These are phyloP conservation scores for Drosophila burlai DNA, from an alignment of 1,140 invertebrate genomes.

Conservation along the genomic window DNA sequence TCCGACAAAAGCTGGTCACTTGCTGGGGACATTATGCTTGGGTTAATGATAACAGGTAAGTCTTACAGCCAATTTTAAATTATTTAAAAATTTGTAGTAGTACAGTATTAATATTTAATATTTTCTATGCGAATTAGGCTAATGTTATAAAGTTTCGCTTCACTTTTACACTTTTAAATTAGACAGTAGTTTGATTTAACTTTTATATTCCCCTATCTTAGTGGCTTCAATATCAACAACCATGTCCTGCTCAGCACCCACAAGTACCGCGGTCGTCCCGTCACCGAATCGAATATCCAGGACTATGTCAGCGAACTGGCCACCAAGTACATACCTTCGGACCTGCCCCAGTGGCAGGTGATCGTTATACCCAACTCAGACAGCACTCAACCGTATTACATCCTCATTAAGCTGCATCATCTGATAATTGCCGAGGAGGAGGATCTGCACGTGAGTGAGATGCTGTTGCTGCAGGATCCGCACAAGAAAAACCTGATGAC, in stretches of 20 bases:
- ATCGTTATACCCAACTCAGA: constrained; percentile 88
- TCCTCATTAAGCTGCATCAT: constrained; percentile 92
- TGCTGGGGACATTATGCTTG: constrained; percentile 90
- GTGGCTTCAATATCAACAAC: constrained; percentile 89
- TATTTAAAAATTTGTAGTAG: neutral
- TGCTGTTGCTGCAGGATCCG: constrained; percentile 87
- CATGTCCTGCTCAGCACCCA: constrained; percentile 88
- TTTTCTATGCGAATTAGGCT: neutral
- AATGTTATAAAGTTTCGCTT: too few relatives aligned
- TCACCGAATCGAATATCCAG: constrained; percentile 91
- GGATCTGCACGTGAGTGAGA: constrained; percentile 90
- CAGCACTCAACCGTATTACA: constrained; percentile 86
- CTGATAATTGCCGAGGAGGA: constrained; percentile 89
- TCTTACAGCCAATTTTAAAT: too few relatives aligned
- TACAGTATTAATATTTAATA: neutral
- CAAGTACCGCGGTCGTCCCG: constrained; percentile 88
- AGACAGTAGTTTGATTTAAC: too few relatives aligned
- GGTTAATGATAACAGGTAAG: constrained; percentile 85
- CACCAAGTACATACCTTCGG: constrained; percentile 90
- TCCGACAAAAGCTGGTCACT: constrained; percentile 87
- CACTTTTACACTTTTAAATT: too few relatives aligned
- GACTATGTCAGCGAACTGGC: constrained; percentile 92
- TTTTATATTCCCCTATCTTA: neutral
- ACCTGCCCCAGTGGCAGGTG: constrained; percentile 92
- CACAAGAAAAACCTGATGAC: constrained; percentile 40